Percentiles rank a stretch among this genome's conserved stretches.
These are phyloP conservation scores for Diuraphis noxia DNA, from an alignment of 1,140 invertebrate species.

Conservation along the genomic window DNA sequence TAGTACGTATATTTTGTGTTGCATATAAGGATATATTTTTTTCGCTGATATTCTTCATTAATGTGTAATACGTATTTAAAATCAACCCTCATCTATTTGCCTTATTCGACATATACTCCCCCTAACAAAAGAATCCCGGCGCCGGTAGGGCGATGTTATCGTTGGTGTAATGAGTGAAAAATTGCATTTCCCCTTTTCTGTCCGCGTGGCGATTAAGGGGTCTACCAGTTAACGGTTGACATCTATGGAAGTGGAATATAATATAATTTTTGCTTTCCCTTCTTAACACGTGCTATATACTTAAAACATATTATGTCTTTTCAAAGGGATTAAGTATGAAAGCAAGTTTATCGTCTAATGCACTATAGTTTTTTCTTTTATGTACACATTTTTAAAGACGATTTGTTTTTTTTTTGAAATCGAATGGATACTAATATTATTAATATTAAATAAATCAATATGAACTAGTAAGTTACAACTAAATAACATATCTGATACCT, in stretches of 20 bases:
- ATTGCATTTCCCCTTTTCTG: conserved; percentile 33
- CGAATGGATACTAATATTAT: not conserved
- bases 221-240: conserved; percentile 44
- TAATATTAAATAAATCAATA: not conserved
- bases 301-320: not conserved
- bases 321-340: not conserved
- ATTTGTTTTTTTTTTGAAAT: too few relatives aligned
- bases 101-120: not conserved
- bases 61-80: conserved; percentile 36
- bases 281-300: not conserved
- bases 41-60: not conserved
- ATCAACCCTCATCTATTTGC: not conserved
- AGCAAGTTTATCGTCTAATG: not conserved
- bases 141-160: conserved; percentile 41
- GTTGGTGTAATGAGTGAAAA: conserved; percentile 52
- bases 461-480: not conserved
- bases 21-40: not conserved
- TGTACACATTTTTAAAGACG: too few relatives aligned
- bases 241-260: conserved; percentile 4
- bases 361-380: not conserved
- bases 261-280: conserved; percentile 33
- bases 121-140: conserved; percentile 10
- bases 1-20: not conserved
- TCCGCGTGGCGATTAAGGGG: conserved; percentile 16
- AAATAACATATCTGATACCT: not conserved